Base-by-base conservation (phyloP, 2,797 vertebrate genomes). In the Podarcis siculus region DNA sequence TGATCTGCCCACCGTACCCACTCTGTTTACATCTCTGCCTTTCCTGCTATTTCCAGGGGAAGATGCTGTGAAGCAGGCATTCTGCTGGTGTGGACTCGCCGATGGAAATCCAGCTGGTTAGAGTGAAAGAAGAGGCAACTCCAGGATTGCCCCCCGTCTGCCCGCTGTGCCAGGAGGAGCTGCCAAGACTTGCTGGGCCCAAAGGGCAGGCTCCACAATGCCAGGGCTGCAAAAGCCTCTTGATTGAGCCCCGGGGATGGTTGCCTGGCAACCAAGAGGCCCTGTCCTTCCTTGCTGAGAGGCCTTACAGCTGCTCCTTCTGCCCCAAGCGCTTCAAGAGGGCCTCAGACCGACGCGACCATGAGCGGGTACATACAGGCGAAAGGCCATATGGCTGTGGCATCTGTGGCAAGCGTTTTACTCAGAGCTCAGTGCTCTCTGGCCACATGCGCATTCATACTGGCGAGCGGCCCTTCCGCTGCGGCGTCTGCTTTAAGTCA, bases 281-380 rank as follows among this genome's bases (percentile, higher is more conserved):
- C 27, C 45, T 76, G 89, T 69, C 78, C 85, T 15, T 87, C 85
- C 79, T 66, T 1, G 72, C 80, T 1, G 87, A 94, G 86, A 86
- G 90, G 42, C 95, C 95, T 64, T 96, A 95, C 79, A 90, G 94
- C 23, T 96, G 96, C 75, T 94, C 93, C 1, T 93, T 96, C 69
- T 96, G 95, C n/a, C 95, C 95, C n/a, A 95, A 95, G 85, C 93
- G 95, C 81, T 96, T 96, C 90, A 95, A 95, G 79, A 95, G 95
- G 75, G 95, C 95, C 0, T 96, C 95, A 17, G 91, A 96, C 86
- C 91, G 95, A 71, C 93, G 84, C 13, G 32, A 77, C 35, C 94
- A 95, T 35, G 93, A 95, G 71, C 87, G 92, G 17, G 91, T 94
- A 19, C 92, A 92, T 77, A 93, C 93, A 5, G 93, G 92, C 0